phyloP scores from a whole-genome alignment of 2,888 invertebrate species.

The Oeneis ivallda region DNA sequence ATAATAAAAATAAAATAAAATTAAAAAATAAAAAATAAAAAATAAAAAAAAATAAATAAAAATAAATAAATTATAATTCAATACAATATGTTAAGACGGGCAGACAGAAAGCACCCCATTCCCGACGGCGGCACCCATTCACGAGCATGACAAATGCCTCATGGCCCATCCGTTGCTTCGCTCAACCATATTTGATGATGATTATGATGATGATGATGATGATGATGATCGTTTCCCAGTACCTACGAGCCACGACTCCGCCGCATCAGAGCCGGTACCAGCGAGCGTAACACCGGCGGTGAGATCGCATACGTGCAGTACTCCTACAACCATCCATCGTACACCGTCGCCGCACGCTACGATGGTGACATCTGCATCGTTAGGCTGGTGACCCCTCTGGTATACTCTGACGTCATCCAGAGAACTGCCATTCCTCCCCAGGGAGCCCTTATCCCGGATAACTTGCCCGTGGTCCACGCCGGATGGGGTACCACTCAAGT shows the following conservation, averaged over 20 bases:
- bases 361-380: neutral
- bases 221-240: constrained; percentile 20
- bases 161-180: too few relatives aligned
- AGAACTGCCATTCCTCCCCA: neutral
- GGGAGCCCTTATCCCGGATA: neutral
- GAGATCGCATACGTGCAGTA: neutral
- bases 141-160: too few relatives aligned
- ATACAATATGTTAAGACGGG: too few relatives aligned
- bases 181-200: too few relatives aligned
- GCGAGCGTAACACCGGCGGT: neutral
- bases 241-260: neutral
- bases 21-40: too few relatives aligned
- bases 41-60: too few relatives aligned
- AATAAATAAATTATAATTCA: too few relatives aligned
- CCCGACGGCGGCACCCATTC: too few relatives aligned
- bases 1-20: too few relatives aligned
- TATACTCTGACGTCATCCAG: constrained; percentile 1
- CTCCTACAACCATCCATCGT: neutral
- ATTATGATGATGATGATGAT: too few relatives aligned
- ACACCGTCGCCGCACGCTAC: neutral
- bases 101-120: too few relatives aligned
- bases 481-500: constrained; percentile 7
- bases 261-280: constrained; percentile 4
- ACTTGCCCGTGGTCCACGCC: constrained; percentile 1
- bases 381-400: neutral